These are phyloP conservation scores for Buceros bicornis DNA, from an alignment of 2,797 vertebrate species.

Conservation along the genomic window DNA sequence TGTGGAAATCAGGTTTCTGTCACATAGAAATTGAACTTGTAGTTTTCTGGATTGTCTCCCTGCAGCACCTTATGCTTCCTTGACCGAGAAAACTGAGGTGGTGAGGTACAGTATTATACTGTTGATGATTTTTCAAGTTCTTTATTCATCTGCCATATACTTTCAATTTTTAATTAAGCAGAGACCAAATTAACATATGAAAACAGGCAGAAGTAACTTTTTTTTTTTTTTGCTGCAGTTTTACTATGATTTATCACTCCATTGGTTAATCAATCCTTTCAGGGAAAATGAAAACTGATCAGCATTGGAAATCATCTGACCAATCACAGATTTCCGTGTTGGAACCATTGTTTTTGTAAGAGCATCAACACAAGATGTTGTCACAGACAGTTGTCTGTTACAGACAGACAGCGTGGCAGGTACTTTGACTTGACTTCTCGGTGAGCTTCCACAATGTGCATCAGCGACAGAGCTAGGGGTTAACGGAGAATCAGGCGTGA, in stretches of 20 bases:
- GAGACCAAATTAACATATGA: too few relatives aligned
- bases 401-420: not conserved
- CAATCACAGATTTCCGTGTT: not conserved
- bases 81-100: not conserved
- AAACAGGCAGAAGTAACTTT: not conserved
- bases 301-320: not conserved
- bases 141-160: not conserved
- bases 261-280: not conserved
- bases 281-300: not conserved
- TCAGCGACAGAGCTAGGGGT: not conserved
- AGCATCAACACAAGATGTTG: not conserved
- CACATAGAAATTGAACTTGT: not conserved
- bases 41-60: not conserved
- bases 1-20: not conserved
- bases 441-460: not conserved
- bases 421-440: not conserved
- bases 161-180: not conserved
- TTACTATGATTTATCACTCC: not conserved
- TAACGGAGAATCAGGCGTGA: not conserved
- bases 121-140: not conserved
- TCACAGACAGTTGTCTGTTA: too few relatives aligned
- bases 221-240: not conserved
- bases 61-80: not conserved
- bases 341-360: not conserved
- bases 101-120: not conserved